Conservation (phyloP, 2,888 invertebrate genomes). For the Aethes cnicana region DNA sequence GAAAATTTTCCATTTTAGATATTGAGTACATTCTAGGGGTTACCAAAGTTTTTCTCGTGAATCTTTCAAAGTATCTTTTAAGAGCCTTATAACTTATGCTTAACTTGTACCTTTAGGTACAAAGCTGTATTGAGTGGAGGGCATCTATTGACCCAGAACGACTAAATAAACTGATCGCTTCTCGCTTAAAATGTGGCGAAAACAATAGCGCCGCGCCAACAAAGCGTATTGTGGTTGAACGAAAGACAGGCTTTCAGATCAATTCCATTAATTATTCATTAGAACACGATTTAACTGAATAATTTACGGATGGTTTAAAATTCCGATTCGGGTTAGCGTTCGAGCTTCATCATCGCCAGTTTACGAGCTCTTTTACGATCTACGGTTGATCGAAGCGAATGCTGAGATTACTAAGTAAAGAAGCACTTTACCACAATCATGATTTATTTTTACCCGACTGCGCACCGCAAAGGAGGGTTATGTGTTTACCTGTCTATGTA, state of each 20-base stretch:
- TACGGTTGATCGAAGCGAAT: background rate
- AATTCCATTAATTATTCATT: slow-evolving; percentile 24
- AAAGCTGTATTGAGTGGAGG: too few species aligned
- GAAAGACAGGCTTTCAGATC: slow-evolving; percentile 36
- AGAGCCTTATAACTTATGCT: too few species aligned
- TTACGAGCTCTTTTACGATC: background rate
- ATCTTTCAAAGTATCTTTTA: too few species aligned
- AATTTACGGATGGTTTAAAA: slow-evolving; percentile 19
- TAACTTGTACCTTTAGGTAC: too few species aligned
- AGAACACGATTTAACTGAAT: slow-evolving; percentile 12
- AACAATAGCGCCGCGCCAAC: slow-evolving; percentile 41
- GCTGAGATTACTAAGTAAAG: background rate
- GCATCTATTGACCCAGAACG: background rate
- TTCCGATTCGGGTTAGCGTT: slow-evolving; percentile 7
- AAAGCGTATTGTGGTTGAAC: slow-evolving; percentile 42
- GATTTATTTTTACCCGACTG: too few species aligned
- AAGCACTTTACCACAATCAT: background rate
- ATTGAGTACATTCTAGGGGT: too few species aligned
- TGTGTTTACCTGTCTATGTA: too few species aligned
- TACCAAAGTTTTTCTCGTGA: too few species aligned
- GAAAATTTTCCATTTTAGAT: too few species aligned
- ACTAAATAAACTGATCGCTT: slow-evolving; percentile 1
- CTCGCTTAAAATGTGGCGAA: slow-evolving; percentile 30
- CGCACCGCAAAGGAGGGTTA: too few species aligned
- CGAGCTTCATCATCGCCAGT: background rate